Evolutionary conservation across 2,797 vertebrate species (phyloP).

Genomic region (Chelon labrosus): DNA sequence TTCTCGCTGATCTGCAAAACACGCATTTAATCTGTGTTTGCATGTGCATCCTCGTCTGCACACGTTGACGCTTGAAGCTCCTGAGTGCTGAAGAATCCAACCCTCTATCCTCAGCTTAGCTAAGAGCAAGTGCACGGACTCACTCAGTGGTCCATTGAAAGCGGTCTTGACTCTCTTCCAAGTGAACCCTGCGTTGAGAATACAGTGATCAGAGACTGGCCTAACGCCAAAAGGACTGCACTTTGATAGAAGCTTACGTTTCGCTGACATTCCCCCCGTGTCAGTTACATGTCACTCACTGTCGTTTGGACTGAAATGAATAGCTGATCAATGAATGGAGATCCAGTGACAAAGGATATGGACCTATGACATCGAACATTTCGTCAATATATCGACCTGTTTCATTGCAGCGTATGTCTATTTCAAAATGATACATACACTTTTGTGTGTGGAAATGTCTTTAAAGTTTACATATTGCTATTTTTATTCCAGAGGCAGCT

Average conservation of each 20-base stretch:
- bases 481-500: conserved; percentile 2
- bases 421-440: not conserved
- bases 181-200: conserved; percentile 12
- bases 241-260: not conserved
- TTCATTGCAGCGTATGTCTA: not conserved
- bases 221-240: not conserved
- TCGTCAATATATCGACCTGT: not conserved
- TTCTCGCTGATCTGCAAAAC: not conserved
- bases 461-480: not conserved
- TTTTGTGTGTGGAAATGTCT: not conserved
- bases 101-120: not conserved
- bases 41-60: not conserved
- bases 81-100: not conserved
- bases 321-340: not conserved
- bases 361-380: not conserved
- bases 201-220: conserved; percentile 28
- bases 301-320: conserved; percentile 12
- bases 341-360: not conserved
- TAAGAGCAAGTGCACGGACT: not conserved
- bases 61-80: not conserved
- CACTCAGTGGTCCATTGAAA: conserved; percentile 22
- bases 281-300: not conserved
- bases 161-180: conserved; percentile 27
- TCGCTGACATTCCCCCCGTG: not conserved
- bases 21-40: not conserved